Base-by-base conservation (phyloP, 2,888 invertebrate genomes). In the Mesoligia furuncula region DNA sequence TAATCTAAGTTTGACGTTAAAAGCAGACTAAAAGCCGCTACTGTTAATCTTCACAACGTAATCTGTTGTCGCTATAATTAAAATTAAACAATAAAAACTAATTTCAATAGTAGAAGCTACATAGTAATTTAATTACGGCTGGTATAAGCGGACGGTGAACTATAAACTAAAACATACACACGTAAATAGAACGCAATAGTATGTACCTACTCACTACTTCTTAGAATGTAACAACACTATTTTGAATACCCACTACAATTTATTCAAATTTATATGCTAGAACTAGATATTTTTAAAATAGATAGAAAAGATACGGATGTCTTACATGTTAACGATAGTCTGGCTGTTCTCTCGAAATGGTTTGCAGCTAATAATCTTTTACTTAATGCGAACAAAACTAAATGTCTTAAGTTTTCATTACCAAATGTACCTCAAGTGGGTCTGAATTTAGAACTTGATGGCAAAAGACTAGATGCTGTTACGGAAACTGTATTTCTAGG, bases 141-240 rank as follows among this genome's bases (percentile, higher is more conserved):
- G 2, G 45, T 36, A 31, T 39, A 20, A 11, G 15, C 15, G n/a
- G 9, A 20, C 27, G 31, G 42, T 42, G 11, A 48, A 72, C 20
- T 48, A 36, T 36, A 67, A 48, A 71, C 20, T 68, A 72, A 31
- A 62, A 31, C 59, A 48, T n/a, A 62, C 51, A 42, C 6, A 15
- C 36, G 27, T 45, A 42, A 81, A 45, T 72, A 81, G 76, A 51
- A 48, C 36, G 51, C 67, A 31, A 27, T 48, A 64, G 15, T 45
- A n/a, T n/a, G n/a, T n/a, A 20, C 36, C 36, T 36, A 36, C 24
- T 68, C 45, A 57, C 31, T 71, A 48, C 7, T 72, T 76, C 62
- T 36, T 42, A 68, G 59, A 81, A 70, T 70, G n/a, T 65, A 54
- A 79, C 51, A 54, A 45, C 13, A n/a, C 27, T 62, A 51, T n/a